Evolutionary conservation across 2,888 invertebrate species (phyloP).

Genomic region (Dorcus hopei): DNA sequence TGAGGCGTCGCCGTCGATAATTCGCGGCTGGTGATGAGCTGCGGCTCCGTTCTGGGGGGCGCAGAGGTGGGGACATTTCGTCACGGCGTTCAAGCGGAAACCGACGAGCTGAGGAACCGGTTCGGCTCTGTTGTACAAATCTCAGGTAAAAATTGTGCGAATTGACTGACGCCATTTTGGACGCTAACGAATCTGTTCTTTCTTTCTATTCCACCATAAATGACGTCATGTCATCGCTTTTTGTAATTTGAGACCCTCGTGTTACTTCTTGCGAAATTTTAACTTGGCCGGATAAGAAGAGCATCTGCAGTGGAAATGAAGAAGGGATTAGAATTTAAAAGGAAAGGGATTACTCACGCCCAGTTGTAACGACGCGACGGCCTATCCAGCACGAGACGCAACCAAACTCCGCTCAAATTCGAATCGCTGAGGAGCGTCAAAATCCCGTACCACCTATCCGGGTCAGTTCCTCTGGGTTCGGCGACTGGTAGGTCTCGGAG

Average conservation of each 20-base stretch:
- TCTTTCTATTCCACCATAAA: slow-evolving; percentile 50
- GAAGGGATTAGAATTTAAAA: too few relatives aligned
- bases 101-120: slow-evolving; percentile 50
- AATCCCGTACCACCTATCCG: slow-evolving; percentile 61
- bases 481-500: slow-evolving; percentile 35
- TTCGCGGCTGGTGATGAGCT: slow-evolving; percentile 33
- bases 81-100: slow-evolving; percentile 58
- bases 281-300: too few relatives aligned
- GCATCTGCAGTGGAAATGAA: too few relatives aligned
- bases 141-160: too few relatives aligned
- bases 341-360: slow-evolving; percentile 9
- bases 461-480: slow-evolving; percentile 53
- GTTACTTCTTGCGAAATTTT: too few relatives aligned
- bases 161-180: too few relatives aligned
- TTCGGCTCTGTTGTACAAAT: slow-evolving; percentile 56
- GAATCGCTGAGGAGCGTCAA: slow-evolving; percentile 55
- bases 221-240: too few relatives aligned
- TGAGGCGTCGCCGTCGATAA: slow-evolving; percentile 23
- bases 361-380: slow-evolving; percentile 8
- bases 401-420: slow-evolving; percentile 57
- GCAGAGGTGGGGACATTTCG: slow-evolving; percentile 52
- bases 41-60: slow-evolving; percentile 41
- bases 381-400: slow-evolving; percentile 57
- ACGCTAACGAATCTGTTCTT: too few relatives aligned
- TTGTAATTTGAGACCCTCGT: too few relatives aligned